phyloP scores from a whole-genome alignment of 2,113 vertebrate species.

The Cebidichthys violaceus region DNA sequence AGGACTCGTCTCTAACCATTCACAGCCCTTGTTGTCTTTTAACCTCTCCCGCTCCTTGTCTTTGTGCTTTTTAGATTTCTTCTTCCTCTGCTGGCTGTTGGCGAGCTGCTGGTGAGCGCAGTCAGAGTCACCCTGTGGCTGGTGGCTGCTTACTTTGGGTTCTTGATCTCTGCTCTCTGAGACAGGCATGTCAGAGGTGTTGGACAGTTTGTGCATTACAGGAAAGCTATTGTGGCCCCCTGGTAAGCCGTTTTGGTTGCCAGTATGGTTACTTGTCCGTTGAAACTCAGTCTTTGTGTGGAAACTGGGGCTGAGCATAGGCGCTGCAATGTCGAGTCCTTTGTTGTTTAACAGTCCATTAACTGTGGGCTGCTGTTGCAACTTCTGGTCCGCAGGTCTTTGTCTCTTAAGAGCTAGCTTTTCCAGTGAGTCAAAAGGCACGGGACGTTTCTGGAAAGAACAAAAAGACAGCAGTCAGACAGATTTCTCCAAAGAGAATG shows the following conservation, averaged over 20 bases:
- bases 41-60: slow-evolving; percentile 79
- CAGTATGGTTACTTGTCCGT: slow-evolving; percentile 47
- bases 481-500: too few species aligned
- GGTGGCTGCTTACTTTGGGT: slow-evolving; percentile 50
- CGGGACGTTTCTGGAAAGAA: slow-evolving; percentile 81
- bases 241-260: slow-evolving; percentile 45
- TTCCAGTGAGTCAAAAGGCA: slow-evolving; percentile 76
- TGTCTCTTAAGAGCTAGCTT: slow-evolving; percentile 79
- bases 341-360: slow-evolving; percentile 67
- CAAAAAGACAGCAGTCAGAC: neutral
- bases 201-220: slow-evolving; percentile 63
- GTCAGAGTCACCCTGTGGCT: slow-evolving; percentile 43
- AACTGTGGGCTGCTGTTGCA: slow-evolving; percentile 59
- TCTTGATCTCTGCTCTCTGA: slow-evolving; percentile 55
- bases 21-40: slow-evolving; percentile 68
- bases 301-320: slow-evolving; percentile 57
- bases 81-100: slow-evolving; percentile 79
- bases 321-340: slow-evolving; percentile 22
- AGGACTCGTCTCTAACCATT: slow-evolving; percentile 75
- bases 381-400: slow-evolving; percentile 69
- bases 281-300: slow-evolving; percentile 76
- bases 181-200: slow-evolving; percentile 45
- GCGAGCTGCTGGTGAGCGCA: slow-evolving; percentile 59
- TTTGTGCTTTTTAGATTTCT: slow-evolving; percentile 85
- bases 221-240: slow-evolving; percentile 61